These are phyloP conservation scores for Phyllotreta striolata DNA, from an alignment of 2,888 invertebrate species.

Conservation along the genomic window DNA sequence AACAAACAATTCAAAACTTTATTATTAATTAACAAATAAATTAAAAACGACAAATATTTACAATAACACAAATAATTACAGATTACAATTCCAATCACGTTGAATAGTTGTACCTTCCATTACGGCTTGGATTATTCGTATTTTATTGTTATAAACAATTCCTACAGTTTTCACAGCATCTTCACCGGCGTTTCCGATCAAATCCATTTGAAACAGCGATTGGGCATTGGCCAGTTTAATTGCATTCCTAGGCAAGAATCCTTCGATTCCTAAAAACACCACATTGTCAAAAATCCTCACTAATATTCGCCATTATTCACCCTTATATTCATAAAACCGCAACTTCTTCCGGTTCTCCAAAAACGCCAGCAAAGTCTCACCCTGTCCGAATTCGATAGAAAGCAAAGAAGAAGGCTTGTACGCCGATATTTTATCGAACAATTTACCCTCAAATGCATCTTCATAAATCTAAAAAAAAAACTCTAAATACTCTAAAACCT, in stretches of 20 bases:
- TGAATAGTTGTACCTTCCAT: constrained; percentile 61
- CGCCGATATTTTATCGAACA: constrained; percentile 64
- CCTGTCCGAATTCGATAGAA: constrained; percentile 58
- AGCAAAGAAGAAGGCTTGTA: constrained; percentile 63
- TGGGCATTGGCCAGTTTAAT: constrained; percentile 54
- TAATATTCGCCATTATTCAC: constrained; percentile 46
- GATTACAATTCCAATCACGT: constrained; percentile 50
- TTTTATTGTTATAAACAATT: constrained; percentile 54
- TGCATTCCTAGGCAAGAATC: constrained; percentile 58
- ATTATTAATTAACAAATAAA: constrained; percentile 9
- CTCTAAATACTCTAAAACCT: constrained; percentile 6
- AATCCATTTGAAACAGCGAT: constrained; percentile 55
- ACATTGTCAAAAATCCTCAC: neutral
- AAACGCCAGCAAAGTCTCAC: constrained; percentile 64
- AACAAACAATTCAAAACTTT: neutral
- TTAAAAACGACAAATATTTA: constrained; percentile 11
- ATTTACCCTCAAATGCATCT: constrained; percentile 59
- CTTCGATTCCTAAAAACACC: constrained; percentile 59
- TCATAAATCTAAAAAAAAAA: constrained; percentile 59
- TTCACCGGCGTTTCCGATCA: constrained; percentile 47
- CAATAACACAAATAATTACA: constrained; percentile 27
- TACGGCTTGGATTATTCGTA: constrained; percentile 59
- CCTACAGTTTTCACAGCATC: constrained; percentile 55
- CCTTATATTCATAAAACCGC: constrained; percentile 63
- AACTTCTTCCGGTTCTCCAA: constrained; percentile 59